A percentile compares a stretch with the other conserved stretches of the same genome.
phyloP scores from a whole-genome alignment of 64 coral and sea anemone genomes.

The Stichodactyla helianthus region DNA sequence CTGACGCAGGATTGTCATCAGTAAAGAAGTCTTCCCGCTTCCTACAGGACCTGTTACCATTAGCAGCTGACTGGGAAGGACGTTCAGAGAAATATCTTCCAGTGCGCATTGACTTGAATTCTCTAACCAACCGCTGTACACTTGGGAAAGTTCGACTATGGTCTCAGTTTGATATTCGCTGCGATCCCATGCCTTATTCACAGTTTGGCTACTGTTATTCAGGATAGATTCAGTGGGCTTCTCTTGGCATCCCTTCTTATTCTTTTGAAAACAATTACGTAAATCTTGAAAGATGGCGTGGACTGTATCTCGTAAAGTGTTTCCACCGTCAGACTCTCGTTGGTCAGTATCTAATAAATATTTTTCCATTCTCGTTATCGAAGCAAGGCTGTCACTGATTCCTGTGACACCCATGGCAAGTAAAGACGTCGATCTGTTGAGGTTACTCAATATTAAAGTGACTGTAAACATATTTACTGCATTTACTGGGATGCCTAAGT shows the following conservation, averaged over 20 bases:
- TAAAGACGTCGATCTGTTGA: neutral
- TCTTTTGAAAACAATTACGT: neutral
- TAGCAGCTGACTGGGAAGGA: neutral
- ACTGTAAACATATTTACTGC: neutral
- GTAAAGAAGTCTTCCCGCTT: slow-evolving; percentile 53
- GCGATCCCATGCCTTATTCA: no score
- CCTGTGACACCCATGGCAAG: neutral
- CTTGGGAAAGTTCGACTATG: neutral
- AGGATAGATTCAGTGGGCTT: neutral
- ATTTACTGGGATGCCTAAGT: neutral
- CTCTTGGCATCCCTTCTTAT: neutral
- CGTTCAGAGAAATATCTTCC: neutral
- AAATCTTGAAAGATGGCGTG: neutral
- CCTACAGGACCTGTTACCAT: neutral
- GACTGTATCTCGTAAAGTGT: neutral
- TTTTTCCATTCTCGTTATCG: neutral
- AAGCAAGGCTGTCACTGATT: neutral
- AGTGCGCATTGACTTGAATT: neutral
- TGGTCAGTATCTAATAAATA: neutral
- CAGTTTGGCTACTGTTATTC: neutral
- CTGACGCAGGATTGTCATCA: slow-evolving; percentile 62
- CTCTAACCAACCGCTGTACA: neutral
- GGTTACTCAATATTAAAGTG: neutral
- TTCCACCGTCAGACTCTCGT: no score
- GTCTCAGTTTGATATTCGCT: neutral